Base-by-base conservation (phyloP, 2,888 invertebrate genomes). In the Melanostoma mellinum region DNA sequence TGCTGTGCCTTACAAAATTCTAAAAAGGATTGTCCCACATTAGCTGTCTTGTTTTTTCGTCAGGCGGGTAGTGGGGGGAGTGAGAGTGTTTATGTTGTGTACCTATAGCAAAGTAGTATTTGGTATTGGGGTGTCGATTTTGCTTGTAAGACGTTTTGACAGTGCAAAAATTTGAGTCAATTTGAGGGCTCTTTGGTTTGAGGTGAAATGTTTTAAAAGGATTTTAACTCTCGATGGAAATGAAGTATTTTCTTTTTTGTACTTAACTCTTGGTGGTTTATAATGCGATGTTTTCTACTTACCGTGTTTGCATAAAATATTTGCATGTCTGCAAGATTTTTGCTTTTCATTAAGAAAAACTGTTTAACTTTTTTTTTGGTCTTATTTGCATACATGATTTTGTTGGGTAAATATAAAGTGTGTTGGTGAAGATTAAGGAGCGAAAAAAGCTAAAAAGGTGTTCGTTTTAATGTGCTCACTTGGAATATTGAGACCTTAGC, bases 11-110 rank as follows among this genome's bases (percentile, higher is more conserved):
- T 84, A 84, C 79, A 78, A 75, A 79, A 84, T 79, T 84, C 84
- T 67, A 79, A 84, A 84, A 84, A 84, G 84, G 84, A 84, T 84
- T 84, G 84, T 79, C 84, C 84, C 84, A 84, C 79, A 84, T 84
- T 79, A 79, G 74, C 60, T 35, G 74, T 40, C 65, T 82, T 78
- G 46, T 74, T 77, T 44, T 56, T 36, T 33, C 4, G 9, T 33
- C 9, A 8, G 61, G n/a, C 8, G 10, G 9, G 9, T 40, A 61
- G 58, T 42, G 35, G 40, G 48, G 32, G 48, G 46, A 35, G 30
- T 3, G 46, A 38, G 46, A 4, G 8, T 35, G 10, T 38, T 32
- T 8, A 32, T 58, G 32, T 36, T 4, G 38, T 20, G 20, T 20
- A 20, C 20, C 20, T 20, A 20, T 20, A 20, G 20, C 20, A 20